Evolutionary conservation across 2,888 invertebrate genomes (phyloP), one percentile per base, ranked within the genome.

Genomic region (Xestia sexstrigata): DNA sequence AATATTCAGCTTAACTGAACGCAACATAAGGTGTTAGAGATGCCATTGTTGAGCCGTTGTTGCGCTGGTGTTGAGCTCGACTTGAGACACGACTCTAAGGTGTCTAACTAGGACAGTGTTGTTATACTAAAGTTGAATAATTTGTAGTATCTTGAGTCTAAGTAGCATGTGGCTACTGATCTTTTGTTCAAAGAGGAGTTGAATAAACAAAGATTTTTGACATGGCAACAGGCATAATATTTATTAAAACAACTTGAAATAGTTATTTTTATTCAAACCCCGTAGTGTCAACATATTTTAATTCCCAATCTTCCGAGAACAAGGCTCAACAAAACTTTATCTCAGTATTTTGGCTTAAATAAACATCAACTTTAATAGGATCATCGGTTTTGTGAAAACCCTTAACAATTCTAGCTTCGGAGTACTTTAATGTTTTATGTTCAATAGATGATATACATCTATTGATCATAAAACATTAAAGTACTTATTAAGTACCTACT

Each of bases 261-360:
- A 17, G 8, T 47, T 30, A 67, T 67, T 47, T 30, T 30, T 20
- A 9, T 13, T 45, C 1, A 6, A 20, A 47, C 6, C 7, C 1
- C 3, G 3, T 39, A n/a, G 26, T 42, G 23, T 8, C n/a, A 35
- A 17, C n/a, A 35, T 47, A 45, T 65, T 42, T 76, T 9, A 63
- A 58, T 69, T 39, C 2, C 26, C 13, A 20, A n/a, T 68, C 8
- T 60, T 67, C 47, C 9, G 26, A 39, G 4, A 35, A 39, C 23
- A 26, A 65, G 20, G n/a, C 20, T 63, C 47, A n/a, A 9, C 47
- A n/a, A 45, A 58, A 76, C 26, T 30, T 79, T 47, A 9, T 49
- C 20, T 23, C 26, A 49, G n/a, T 79, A 35, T 52, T 72, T 62
- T 17, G 45, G 35, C 35, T 26, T 52, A 45, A 81, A 81, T 47